Conservation (phyloP, 2,888 invertebrate species). For the Tholera decimalis region DNA sequence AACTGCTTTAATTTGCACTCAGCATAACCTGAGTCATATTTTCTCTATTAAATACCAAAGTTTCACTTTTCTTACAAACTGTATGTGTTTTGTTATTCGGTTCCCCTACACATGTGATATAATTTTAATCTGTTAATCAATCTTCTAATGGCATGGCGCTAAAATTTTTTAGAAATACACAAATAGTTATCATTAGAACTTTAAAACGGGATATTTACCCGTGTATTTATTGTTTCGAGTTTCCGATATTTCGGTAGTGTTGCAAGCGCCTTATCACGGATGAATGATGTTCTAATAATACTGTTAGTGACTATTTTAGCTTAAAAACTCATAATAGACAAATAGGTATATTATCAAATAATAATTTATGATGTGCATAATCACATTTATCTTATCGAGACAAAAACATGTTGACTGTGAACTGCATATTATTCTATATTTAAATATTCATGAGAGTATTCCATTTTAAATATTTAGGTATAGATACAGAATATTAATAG, state of each 20-base stretch:
- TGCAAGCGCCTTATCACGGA: too few species aligned
- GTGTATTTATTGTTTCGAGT: too few species aligned
- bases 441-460: not conserved
- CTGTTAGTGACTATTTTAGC: too few species aligned
- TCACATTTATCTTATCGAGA: not conserved
- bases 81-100: not conserved
- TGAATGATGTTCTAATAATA: too few species aligned
- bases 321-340: too few species aligned
- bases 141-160: not conserved
- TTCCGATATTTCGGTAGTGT: too few species aligned
- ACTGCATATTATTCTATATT: slow-evolving; percentile 1
- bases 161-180: not conserved
- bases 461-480: not conserved
- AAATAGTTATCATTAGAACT: too few species aligned
- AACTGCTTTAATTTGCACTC: slow-evolving; percentile 20
- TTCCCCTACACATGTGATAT: not conserved
- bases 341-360: too few species aligned
- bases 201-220: too few species aligned
- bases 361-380: not conserved
- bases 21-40: not conserved
- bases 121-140: not conserved
- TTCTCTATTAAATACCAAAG: too few species aligned
- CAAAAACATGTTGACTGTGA: not conserved
- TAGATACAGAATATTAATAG: not conserved
- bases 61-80: slow-evolving; percentile 5